These are phyloP conservation scores for Tetragonula clypearis DNA, from an alignment of 1,140 invertebrate genomes.

Conservation along the genomic window DNA sequence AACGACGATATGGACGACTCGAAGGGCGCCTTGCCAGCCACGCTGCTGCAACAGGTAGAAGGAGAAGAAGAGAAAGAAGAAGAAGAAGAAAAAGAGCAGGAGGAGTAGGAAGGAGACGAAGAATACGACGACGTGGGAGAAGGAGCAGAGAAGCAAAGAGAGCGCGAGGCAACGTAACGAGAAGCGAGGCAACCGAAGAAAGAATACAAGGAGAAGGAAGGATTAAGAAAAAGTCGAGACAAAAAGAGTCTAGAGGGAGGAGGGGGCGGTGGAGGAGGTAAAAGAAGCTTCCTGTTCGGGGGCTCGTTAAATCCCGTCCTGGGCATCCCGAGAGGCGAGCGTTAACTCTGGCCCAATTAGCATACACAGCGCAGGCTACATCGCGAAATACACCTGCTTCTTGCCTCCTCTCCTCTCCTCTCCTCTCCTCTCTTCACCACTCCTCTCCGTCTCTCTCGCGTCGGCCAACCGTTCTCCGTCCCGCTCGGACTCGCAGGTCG, in stretches of 20 bases:
- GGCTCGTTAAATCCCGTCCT: slow-evolving; percentile 78
- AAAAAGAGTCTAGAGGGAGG: slow-evolving; percentile 1
- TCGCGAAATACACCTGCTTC: slow-evolving; percentile 79
- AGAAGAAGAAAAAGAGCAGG: slow-evolving; percentile 32
- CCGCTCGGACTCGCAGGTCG: slow-evolving; percentile 54
- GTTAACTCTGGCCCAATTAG: slow-evolving; percentile 80
- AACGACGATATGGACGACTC: slow-evolving; percentile 45
- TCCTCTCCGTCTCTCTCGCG: slow-evolving; percentile 4
- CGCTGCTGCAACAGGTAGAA: slow-evolving; percentile 37
- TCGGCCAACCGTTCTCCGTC: slow-evolving; percentile 9
- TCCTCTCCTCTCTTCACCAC: background rate
- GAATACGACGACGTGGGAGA: slow-evolving; percentile 44
- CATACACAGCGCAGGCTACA: slow-evolving; percentile 76
- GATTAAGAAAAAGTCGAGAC: slow-evolving; percentile 61
- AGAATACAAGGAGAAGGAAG: slow-evolving; percentile 54
- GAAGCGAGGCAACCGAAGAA: slow-evolving; percentile 21
- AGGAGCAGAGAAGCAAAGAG: background rate
- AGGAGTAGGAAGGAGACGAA: slow-evolving; percentile 42
- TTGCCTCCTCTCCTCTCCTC: slow-evolving; percentile 41
- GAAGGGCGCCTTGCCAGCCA: background rate
- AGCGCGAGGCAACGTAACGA: slow-evolving; percentile 10
- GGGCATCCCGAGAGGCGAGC: slow-evolving; percentile 66
- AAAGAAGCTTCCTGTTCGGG: slow-evolving; percentile 72
- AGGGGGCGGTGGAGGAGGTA: slow-evolving; percentile 22
- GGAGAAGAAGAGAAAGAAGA: slow-evolving; percentile 34